Conservation (phyloP, 1,140 invertebrate species). For the Dolichoris vasculosae region DNA sequence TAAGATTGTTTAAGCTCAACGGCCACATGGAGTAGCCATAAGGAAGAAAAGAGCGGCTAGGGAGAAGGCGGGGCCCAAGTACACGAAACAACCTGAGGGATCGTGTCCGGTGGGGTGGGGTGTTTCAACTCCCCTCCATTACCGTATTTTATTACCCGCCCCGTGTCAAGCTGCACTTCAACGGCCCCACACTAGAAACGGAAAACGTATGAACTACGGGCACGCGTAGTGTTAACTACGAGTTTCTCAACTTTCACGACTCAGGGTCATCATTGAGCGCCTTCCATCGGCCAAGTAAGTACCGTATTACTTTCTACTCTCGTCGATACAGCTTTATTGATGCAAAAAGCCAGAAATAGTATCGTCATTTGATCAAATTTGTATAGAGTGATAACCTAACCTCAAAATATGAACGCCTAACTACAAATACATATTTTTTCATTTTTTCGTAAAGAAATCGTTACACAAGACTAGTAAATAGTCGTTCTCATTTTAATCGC, state of each 20-base stretch:
- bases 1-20: constrained; percentile 30
- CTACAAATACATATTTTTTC: background rate
- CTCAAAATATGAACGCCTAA: constrained; percentile 61
- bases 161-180: constrained; percentile 27
- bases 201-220: constrained; percentile 65
- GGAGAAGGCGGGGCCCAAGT: constrained; percentile 47
- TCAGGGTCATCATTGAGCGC: background rate
- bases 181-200: constrained; percentile 35
- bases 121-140: constrained; percentile 22
- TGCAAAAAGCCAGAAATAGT: background rate
- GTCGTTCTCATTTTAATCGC: too few species aligned
- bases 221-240: constrained; percentile 60
- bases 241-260: constrained; percentile 63
- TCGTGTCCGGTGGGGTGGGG: constrained; percentile 54
- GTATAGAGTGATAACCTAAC: constrained; percentile 58
- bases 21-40: constrained; percentile 23
- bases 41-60: background rate
- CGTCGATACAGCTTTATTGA: background rate
- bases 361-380: background rate
- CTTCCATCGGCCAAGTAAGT: constrained; percentile 50
- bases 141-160: constrained; percentile 53
- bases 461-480: too few species aligned
- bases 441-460: too few species aligned
- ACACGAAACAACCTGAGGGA: constrained; percentile 55
- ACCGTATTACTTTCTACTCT: constrained; percentile 30